Evolutionary conservation across 2,797 vertebrate genomes (phyloP).

Genomic region (Platalea minor): DNA sequence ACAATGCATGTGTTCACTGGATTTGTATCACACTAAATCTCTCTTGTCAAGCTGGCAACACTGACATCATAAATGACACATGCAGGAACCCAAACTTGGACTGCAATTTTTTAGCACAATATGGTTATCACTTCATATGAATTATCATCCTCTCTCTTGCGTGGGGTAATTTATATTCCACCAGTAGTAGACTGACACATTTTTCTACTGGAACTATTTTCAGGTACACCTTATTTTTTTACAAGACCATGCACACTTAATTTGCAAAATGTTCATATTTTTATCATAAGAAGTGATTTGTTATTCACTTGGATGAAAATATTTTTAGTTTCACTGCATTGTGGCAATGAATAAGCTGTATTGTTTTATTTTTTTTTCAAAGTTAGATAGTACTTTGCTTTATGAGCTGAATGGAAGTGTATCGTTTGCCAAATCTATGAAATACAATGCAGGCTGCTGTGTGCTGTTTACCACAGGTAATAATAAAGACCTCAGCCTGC

Average conservation of each 20-base stretch:
- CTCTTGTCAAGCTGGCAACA: neutral
- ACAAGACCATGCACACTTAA: neutral
- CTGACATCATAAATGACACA: neutral
- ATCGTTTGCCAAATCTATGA: neutral
- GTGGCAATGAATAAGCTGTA: neutral
- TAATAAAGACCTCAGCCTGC: neutral
- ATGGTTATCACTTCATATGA: neutral
- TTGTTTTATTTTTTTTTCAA: neutral
- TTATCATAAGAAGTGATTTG: neutral
- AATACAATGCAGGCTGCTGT: neutral
- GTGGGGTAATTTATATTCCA: neutral
- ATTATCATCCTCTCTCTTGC: neutral
- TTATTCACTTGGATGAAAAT: neutral
- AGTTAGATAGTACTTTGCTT: neutral
- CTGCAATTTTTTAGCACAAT: neutral
- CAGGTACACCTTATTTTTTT: neutral
- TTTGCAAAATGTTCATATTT: neutral
- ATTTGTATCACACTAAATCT: neutral
- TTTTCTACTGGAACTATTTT: neutral
- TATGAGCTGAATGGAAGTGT: neutral
- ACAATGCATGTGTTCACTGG: neutral
- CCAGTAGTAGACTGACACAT: neutral
- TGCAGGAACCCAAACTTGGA: neutral
- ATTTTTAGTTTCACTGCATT: neutral
- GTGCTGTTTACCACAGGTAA: neutral